Percentiles rank a stretch among this genome's conserved stretches.
Evolutionary conservation across 2,888 invertebrate genomes (phyloP).

Genomic region (Capitulum mitella): DNA sequence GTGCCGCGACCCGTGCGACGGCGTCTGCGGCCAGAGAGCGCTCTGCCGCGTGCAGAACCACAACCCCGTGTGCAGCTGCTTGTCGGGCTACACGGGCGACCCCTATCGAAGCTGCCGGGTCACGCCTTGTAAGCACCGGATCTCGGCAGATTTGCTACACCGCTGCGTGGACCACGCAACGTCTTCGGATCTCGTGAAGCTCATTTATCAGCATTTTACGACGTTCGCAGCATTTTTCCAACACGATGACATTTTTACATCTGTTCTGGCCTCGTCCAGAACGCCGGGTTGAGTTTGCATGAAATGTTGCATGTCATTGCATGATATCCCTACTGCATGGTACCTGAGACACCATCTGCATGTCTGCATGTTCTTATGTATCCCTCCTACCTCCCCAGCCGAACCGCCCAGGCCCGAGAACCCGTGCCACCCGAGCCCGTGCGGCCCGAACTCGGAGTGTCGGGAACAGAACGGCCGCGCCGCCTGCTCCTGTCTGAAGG

Average conservation of each 20-base stretch:
- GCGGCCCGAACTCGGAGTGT: slow-evolving; percentile 70
- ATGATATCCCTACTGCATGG: not conserved
- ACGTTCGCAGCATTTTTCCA: too few relatives aligned
- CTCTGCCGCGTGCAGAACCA: slow-evolving; percentile 77
- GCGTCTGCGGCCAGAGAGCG: slow-evolving; percentile 48
- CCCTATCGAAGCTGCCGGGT: slow-evolving; percentile 69
- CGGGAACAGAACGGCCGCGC: slow-evolving; percentile 41
- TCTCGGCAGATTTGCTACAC: too few relatives aligned
- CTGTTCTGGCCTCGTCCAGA: not conserved
- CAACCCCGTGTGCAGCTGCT: slow-evolving; percentile 80
- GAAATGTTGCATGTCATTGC: not conserved
- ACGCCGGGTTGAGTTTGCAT: too few relatives aligned
- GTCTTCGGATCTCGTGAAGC: not conserved
- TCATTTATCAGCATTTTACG: not conserved
- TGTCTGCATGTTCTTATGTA: not conserved
- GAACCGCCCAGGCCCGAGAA: slow-evolving; percentile 42
- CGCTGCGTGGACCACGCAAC: not conserved
- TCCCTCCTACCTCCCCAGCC: not conserved
- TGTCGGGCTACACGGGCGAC: slow-evolving; percentile 84
- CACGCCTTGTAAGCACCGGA: slow-evolving; percentile 1
- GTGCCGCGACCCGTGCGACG: slow-evolving; percentile 70
- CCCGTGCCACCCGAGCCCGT: slow-evolving; percentile 56
- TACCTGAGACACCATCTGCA: not conserved
- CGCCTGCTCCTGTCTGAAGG: slow-evolving; percentile 64
- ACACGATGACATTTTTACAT: not conserved